These are phyloP conservation scores for Phenganax marumi DNA, from an alignment of 92 coral and sea anemone species.

Conservation along the genomic window DNA sequence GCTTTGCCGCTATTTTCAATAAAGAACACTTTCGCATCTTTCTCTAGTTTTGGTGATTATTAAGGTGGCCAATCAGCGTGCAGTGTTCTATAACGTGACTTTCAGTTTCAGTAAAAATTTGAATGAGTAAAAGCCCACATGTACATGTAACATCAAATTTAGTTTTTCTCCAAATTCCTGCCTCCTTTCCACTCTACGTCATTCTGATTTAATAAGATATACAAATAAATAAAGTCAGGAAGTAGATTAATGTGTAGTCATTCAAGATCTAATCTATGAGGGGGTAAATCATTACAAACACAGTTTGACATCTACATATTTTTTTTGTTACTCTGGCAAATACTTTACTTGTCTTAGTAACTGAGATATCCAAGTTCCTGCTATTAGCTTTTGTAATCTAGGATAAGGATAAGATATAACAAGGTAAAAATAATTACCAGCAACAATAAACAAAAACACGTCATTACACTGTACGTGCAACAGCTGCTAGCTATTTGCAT, in stretches of 20 bases:
- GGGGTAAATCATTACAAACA: conserved; percentile 20
- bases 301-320: conserved; percentile 21
- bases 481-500: background rate
- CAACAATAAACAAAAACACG: conserved; percentile 9
- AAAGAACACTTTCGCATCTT: background rate
- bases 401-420: conserved; percentile 4
- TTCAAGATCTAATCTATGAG: conserved; percentile 26
- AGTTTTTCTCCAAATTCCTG: no score
- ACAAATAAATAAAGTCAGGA: conserved; percentile 41
- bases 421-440: background rate
- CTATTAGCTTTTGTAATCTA: background rate
- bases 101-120: no score
- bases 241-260: conserved; percentile 6
- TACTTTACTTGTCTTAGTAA: conserved; percentile 27
- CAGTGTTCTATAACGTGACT: no score
- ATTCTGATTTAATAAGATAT: conserved; percentile 13
- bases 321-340: conserved; percentile 23
- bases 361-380: conserved; percentile 19
- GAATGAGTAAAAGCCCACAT: no score
- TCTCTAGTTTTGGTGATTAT: no score
- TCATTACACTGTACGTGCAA: background rate
- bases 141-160: no score
- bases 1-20: background rate
- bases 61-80: no score
- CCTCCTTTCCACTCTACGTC: background rate